phyloP scores from a whole-genome alignment of 2,797 vertebrate species.

The Karalla daura region DNA sequence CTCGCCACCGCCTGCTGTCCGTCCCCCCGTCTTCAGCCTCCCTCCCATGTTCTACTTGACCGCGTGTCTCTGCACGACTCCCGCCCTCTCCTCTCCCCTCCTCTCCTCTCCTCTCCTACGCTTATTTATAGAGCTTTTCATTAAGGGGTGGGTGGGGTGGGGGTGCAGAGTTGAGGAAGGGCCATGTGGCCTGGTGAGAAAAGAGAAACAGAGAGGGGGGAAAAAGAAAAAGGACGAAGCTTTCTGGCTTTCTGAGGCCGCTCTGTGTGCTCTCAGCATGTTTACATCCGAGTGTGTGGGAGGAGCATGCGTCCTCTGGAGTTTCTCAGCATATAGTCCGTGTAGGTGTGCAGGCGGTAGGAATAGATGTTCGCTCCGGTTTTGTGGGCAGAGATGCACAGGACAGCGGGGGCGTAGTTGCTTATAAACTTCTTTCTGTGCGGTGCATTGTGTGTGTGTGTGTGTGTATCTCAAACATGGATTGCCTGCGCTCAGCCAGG shows the following conservation, averaged over 20 bases:
- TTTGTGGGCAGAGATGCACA: constrained; percentile 57
- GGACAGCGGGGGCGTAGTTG: constrained; percentile 52
- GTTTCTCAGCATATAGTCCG: constrained; percentile 52
- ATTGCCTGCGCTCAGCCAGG: constrained; percentile 53
- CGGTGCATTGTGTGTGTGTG: constrained; percentile 63
- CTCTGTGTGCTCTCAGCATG: constrained; percentile 39
- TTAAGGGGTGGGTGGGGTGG: too few relatives aligned
- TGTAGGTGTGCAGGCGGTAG: constrained; percentile 58
- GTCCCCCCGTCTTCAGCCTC: constrained; percentile 42
- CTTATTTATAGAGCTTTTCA: constrained; percentile 71
- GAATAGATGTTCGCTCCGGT: constrained; percentile 52
- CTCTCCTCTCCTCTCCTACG: neutral
- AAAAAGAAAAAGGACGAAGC: constrained; percentile 3
- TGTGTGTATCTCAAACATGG: constrained; percentile 53
- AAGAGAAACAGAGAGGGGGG: neutral
- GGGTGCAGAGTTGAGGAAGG: constrained; percentile 34
- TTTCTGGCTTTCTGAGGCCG: constrained; percentile 3
- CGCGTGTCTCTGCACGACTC: constrained; percentile 18
- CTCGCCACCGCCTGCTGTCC: constrained; percentile 26
- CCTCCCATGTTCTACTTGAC: constrained; percentile 54
- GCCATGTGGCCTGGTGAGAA: constrained; percentile 18
- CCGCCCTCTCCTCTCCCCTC: constrained; percentile 8
- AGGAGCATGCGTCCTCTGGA: constrained; percentile 36
- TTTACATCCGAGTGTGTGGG: constrained; percentile 62
- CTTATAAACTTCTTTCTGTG: constrained; percentile 53